Base-by-base conservation (phyloP, 2,113 vertebrate genomes). In the Vireo altiloquus region DNA sequence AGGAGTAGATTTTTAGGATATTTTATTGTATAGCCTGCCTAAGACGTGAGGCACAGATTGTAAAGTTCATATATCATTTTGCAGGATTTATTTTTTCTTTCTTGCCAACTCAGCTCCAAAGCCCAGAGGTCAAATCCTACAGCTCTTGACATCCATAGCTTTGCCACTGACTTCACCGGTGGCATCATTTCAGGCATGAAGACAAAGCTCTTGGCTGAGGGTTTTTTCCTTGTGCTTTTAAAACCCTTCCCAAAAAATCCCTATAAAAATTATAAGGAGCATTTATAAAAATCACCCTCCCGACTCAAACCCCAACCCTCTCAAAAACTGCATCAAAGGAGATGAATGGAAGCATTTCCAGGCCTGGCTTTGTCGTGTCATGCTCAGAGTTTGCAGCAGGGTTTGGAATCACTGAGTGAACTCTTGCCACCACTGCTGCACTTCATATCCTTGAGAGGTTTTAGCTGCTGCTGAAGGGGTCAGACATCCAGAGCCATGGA, bases 61-160 rank as follows among this genome's bases (percentile, higher is more conserved):
- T 46, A 56, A 83, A 93, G 53, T 92, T 84, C 94, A 87, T 90
- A 46, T n/a, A 89, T 92, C 44, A 82, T 83, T 90, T 97, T 64
- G 35, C 44, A 70, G n/a, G 68, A 82, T 95, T 94, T 95, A 94
- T 97, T 91, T 94, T 61, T 91, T 69, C n/a, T 71, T 94, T 64
- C 83, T 75, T 94, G 82, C 86, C 87, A 88, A 47, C 28, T 64
- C 56, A 92, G 75, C 76, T 94, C 63, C 93, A 70, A 82, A 94
- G 47, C 60, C 63, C 80, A 65, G 77, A 89, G 90, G 90, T 93
- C 90, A 92, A 89, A 81, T 75, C 82, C 86, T 82, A 44, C 82
- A 83, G 49, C n/a, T 70, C 80, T 64, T 66, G 64, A 68, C 87
- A 82, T 49, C 88, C 90, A 66, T 46, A 90, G 47, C 68, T 96